Conservation (phyloP, 2,113 vertebrate genomes). For the Gracilinanus agilis region DNA sequence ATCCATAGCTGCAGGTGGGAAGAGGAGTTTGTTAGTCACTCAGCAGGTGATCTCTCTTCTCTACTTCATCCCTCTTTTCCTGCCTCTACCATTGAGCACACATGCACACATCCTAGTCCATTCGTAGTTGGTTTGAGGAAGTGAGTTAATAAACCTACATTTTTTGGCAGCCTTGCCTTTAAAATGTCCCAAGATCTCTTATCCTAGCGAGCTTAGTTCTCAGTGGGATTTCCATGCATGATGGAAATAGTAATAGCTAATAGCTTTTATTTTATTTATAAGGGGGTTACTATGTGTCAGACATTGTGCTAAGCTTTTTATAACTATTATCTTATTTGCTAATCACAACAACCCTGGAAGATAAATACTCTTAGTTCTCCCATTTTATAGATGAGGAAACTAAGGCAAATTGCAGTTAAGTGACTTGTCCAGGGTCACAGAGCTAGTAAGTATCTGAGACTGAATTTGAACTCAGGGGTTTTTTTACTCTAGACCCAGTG, state of each 20-base stretch:
- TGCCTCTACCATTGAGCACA: background rate
- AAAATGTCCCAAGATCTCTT: constrained; percentile 60
- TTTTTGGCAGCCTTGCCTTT: constrained; percentile 54
- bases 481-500: background rate
- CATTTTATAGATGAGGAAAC: background rate
- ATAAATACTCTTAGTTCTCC: background rate
- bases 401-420: background rate
- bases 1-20: constrained; percentile 24
- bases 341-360: background rate
- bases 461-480: background rate
- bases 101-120: background rate
- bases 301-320: background rate
- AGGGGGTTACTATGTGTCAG: background rate
- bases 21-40: background rate
- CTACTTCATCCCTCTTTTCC: background rate
- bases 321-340: background rate
- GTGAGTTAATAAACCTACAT: constrained; percentile 54
- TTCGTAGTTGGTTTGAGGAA: constrained; percentile 34
- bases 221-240: constrained; percentile 24
- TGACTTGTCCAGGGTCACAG: background rate
- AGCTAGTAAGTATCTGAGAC: background rate
- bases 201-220: constrained; percentile 22
- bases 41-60: background rate
- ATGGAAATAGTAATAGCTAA: background rate
- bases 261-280: background rate